Percentiles rank a stretch among this genome's conserved stretches.
Conservation (phyloP, 2,797 vertebrate genomes). For the Lepilemur septentrionalis region DNA sequence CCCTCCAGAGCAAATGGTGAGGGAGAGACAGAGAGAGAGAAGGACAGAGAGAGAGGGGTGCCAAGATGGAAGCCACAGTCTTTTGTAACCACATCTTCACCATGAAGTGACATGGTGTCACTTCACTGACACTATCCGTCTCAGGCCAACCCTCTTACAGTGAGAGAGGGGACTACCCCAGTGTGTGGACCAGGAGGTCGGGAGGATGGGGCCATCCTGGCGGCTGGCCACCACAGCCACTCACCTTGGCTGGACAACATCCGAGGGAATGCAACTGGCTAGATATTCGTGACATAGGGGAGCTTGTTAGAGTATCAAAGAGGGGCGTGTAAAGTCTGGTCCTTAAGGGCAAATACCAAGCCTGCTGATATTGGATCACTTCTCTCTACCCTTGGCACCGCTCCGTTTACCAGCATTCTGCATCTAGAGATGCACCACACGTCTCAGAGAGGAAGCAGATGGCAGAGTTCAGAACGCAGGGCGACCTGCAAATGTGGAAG, state of each 20-base stretch:
- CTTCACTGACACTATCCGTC: not conserved
- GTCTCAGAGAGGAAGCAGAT: not conserved
- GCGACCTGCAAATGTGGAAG: not conserved
- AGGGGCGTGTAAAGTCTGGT: not conserved
- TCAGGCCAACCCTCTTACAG: not conserved
- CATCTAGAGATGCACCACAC: fast-evolving
- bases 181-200: not conserved
- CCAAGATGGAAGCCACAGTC: not conserved
- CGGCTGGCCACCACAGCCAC: not conserved
- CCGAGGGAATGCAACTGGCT: not conserved
- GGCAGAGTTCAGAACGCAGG: not conserved
- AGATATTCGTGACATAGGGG: not conserved
- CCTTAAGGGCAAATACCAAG: not conserved
- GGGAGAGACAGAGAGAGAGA: not conserved
- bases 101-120: not conserved
- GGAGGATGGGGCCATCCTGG: not conserved
- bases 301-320: not conserved
- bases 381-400: fast-evolving
- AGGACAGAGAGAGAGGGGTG: not conserved
- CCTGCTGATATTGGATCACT: fast-evolving
- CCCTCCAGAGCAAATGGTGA: not conserved
- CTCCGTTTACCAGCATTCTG: fast-evolving
- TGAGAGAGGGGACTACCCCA: not conserved
- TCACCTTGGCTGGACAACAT: not conserved
- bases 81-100: not conserved